Evolutionary conservation across 2,113 vertebrate species (phyloP).

Genomic region (Stomatorhinus ivindoensis): DNA sequence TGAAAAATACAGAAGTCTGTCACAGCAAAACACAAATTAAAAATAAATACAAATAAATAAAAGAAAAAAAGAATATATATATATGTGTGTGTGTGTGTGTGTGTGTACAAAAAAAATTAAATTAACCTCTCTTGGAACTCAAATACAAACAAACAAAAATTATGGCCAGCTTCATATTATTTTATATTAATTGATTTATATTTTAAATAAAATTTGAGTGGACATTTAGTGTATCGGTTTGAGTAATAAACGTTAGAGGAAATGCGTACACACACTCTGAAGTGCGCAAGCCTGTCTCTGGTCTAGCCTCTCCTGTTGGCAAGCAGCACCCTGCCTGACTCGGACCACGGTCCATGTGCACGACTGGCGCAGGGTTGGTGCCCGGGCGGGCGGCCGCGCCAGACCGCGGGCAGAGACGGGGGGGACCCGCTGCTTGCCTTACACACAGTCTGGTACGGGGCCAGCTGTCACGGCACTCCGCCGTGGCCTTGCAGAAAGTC

Average conservation of each 20-base stretch:
- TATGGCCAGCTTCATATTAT: background rate
- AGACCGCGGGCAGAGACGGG: conserved; percentile 38
- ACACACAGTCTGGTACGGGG: conserved; percentile 54
- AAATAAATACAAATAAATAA: background rate
- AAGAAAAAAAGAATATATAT: background rate
- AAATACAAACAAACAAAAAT: background rate
- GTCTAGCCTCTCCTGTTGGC: no score
- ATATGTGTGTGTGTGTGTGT: no score
- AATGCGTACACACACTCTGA: background rate
- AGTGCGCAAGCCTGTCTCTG: background rate
- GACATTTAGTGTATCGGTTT: background rate
- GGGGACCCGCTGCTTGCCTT: conserved; percentile 33
- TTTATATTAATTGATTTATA: background rate
- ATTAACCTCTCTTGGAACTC: background rate
- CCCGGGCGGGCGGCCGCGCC: conserved; percentile 21
- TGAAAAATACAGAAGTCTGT: background rate
- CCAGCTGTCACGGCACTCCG: conserved; percentile 52
- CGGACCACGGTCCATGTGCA: background rate
- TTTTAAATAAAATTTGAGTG: background rate
- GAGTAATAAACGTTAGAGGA: background rate
- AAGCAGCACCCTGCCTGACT: background rate
- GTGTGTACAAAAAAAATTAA: background rate
- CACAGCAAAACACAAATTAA: background rate
- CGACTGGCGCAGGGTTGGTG: background rate
- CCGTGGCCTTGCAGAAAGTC: conserved; percentile 1